Evolutionary conservation across 2,888 invertebrate species (phyloP), one percentile per base, ranked within the genome.

Genomic region (Drosophila kokeensis): DNA sequence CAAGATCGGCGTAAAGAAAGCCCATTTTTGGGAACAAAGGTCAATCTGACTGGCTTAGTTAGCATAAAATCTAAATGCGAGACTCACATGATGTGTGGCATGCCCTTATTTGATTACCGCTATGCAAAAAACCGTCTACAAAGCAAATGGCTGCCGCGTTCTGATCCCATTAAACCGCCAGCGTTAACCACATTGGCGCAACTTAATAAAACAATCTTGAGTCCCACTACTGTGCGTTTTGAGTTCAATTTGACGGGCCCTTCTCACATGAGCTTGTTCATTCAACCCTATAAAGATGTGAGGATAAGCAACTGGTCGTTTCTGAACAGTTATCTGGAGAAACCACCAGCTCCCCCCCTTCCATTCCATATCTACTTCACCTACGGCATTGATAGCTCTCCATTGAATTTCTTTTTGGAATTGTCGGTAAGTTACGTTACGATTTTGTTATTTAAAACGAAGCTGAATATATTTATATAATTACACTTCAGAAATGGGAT

Each of bases 1-100:
- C 92, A 94, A 78, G 94, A 95, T 40, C 72, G 91, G 24, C 79
- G 77, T 8, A 57, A 66, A 6, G 80, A 89, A 27, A 21, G 54
- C 7, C 79, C 86, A 0, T 29, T 87, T 5, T 49, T 75, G 27
- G 67, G 60, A 13, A 53, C 80, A 32, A 69, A 66, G 0, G 75
- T 88, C 6, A 83, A 89, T 45, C 69, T 89, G 2, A 83, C 81
- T 0, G 80, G 82, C 1, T 42, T 88, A 21, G 69, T 76, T 3
- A 74, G 77, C 34, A 63, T 89, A 18, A 69, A 76, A 1, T 59
- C 79, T 0, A 78, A 83, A 6, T 91, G 91, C 59, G 73, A 84
- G 7, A 63, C 1, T n/a, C n/a, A 27, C n/a, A 55, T 57, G 55
- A 57, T 57, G 38, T 57, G 55, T 29, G 55, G 38, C 55, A 21